A percentile compares a stretch with the other conserved stretches of the same genome.
Conservation (phyloP, 2,113 vertebrate genomes). For the Eidolon helvum region DNA sequence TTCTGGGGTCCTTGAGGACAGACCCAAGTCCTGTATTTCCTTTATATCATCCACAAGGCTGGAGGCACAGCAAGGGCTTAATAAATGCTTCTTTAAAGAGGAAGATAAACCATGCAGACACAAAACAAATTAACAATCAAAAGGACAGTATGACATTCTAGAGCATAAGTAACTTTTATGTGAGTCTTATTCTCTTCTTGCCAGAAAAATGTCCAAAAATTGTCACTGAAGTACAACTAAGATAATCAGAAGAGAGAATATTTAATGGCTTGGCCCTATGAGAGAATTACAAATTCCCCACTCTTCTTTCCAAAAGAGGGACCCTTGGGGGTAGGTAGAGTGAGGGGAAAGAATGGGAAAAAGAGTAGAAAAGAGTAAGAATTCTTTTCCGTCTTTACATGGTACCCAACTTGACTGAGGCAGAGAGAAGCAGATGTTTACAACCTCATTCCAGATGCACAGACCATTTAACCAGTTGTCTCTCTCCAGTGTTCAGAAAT, state of each 20-base stretch:
- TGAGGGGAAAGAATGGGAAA: not conserved
- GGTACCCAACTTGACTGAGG: not conserved
- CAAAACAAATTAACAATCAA: not conserved
- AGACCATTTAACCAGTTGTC: not conserved
- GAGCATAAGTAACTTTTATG: not conserved
- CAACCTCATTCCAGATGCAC: not conserved
- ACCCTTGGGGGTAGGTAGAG: not conserved
- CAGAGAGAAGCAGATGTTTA: not conserved
- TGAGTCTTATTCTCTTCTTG: not conserved
- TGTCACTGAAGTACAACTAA: not conserved
- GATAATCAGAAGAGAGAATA: not conserved
- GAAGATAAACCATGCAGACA: not conserved
- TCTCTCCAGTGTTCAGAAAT: not conserved
- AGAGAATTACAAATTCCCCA: not conserved
- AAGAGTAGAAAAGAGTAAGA: not conserved
- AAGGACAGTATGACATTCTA: constrained; percentile 23
- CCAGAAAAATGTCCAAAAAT: not conserved
- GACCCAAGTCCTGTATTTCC: not conserved
- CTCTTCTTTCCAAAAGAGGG: not conserved
- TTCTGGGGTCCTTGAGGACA: not conserved
- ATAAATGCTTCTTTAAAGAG: not conserved
- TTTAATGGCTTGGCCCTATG: not conserved
- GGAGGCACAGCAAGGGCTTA: not conserved
- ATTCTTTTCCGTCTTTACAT: not conserved
- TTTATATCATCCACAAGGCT: not conserved